These are phyloP conservation scores for Teinopalpus imperialis DNA, from an alignment of 2,888 invertebrate genomes.

Conservation along the genomic window DNA sequence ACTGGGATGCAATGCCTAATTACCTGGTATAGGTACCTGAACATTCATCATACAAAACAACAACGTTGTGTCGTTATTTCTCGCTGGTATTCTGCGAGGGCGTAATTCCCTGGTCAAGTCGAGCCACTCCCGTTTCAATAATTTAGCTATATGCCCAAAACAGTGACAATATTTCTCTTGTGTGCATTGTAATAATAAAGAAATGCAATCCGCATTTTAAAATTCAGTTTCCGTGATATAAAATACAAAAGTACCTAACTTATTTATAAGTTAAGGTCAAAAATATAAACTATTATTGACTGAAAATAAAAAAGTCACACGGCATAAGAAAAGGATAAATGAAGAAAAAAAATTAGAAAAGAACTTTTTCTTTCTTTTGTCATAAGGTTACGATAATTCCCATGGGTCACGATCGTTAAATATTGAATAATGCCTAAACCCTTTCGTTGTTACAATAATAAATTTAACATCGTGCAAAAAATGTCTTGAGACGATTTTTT, in stretches of 20 bases:
- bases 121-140: no score
- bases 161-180: no score
- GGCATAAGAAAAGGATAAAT: no score
- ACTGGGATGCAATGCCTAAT: no score
- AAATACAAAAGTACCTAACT: conserved; percentile 18
- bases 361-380: conserved; percentile 15
- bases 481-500: conserved; percentile 21
- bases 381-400: conserved; percentile 28
- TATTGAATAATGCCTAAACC: conserved; percentile 25
- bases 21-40: no score
- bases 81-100: no score
- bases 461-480: conserved; percentile 16
- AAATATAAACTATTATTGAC: conserved; percentile 1
- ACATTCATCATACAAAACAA: background rate
- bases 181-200: no score
- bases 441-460: conserved; percentile 21
- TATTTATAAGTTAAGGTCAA: conserved; percentile 19
- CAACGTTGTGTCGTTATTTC: no score
- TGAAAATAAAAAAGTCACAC: conserved; percentile 10
- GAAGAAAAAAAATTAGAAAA: conserved; percentile 14
- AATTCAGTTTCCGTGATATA: conserved; percentile 7
- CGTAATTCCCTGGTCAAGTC: no score
- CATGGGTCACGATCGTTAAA: conserved; percentile 27
- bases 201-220: background rate
- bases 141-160: no score